Percentiles rank a stretch among this genome's conserved stretches.
Evolutionary conservation across 2,888 invertebrate species (phyloP).

Genomic region (Laspeyria flexula): DNA sequence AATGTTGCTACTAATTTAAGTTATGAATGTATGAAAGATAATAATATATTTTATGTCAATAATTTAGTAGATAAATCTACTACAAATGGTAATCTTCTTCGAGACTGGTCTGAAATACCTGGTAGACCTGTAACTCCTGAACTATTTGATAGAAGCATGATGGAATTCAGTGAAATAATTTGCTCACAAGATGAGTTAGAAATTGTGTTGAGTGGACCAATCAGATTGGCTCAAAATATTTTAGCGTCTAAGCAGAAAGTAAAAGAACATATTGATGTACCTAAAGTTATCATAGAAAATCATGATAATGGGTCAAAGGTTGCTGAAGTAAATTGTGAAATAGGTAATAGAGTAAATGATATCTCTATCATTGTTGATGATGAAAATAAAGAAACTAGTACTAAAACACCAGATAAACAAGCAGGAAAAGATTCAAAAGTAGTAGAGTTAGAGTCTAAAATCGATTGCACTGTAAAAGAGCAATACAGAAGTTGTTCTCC

Average conservation of each 20-base stretch:
- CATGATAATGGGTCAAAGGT: background rate
- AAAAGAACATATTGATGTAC: background rate
- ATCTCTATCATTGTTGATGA: background rate
- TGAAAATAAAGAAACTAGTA: background rate
- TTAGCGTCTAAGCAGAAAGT: conserved; percentile 36
- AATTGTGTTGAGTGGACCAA: conserved; percentile 66
- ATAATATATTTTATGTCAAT: conserved; percentile 74
- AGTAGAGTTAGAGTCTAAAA: conserved; percentile 10
- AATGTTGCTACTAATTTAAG: conserved; percentile 58
- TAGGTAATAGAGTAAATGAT: background rate
- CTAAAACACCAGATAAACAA: background rate
- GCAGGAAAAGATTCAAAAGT: conserved; percentile 2
- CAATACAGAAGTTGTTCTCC: conserved; percentile 70
- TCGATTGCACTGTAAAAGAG: conserved; percentile 14
- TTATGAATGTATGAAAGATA: conserved; percentile 60
- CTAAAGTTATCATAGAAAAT: background rate
- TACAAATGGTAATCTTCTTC: conserved; percentile 81
- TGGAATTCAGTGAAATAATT: conserved; percentile 64
- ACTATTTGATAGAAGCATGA: conserved; percentile 35
- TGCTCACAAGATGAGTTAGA: conserved; percentile 72
- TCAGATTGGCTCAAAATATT: conserved; percentile 57
- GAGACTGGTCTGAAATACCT: conserved; percentile 87
- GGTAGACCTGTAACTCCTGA: conserved; percentile 87
- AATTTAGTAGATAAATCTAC: conserved; percentile 73
- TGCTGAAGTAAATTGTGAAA: background rate